A percentile compares a stretch with the other conserved stretches of the same genome.
Conservation (phyloP, 2,888 invertebrate genomes). For the Molorchus minor region DNA sequence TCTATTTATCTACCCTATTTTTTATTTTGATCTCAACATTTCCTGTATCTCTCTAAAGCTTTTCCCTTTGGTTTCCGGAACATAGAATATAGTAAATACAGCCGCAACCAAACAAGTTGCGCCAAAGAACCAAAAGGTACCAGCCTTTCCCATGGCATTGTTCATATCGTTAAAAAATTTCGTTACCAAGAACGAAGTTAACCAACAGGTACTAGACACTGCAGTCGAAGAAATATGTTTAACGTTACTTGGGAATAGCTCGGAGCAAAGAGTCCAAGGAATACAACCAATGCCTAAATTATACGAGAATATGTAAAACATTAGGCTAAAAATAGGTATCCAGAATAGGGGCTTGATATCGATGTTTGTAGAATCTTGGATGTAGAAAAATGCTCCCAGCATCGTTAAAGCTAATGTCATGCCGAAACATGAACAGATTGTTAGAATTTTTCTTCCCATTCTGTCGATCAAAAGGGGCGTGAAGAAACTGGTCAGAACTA, state of each 20-base stretch:
- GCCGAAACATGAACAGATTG: slow-evolving; percentile 74
- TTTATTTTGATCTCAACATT: slow-evolving; percentile 21
- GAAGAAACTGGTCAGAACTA: slow-evolving; percentile 75
- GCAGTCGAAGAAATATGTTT: slow-evolving; percentile 77
- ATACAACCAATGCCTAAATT: slow-evolving; percentile 75
- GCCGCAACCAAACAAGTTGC: slow-evolving; percentile 68
- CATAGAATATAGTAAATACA: slow-evolving; percentile 68
- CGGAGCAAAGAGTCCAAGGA: slow-evolving; percentile 81
- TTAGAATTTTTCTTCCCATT: slow-evolving; percentile 75
- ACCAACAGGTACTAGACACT: slow-evolving; percentile 79
- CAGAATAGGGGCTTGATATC: slow-evolving; percentile 65
- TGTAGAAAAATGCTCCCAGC: slow-evolving; percentile 61
- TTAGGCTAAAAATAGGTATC: slow-evolving; percentile 76
- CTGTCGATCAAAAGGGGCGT: slow-evolving; percentile 81
- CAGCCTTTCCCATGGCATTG: slow-evolving; percentile 66
- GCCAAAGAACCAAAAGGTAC: slow-evolving; percentile 77
- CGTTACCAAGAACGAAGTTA: slow-evolving; percentile 76
- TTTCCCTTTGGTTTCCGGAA: slow-evolving; percentile 46
- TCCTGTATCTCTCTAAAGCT: slow-evolving; percentile 46
- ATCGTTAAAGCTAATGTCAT: slow-evolving; percentile 70
- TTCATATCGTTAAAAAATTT: slow-evolving; percentile 72
- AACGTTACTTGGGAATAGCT: slow-evolving; percentile 80
- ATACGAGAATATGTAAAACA: slow-evolving; percentile 74
- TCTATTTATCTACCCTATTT: background rate
- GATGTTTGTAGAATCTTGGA: slow-evolving; percentile 67